phyloP scores from a whole-genome alignment of 2,113 vertebrate species.

The Motacilla alba region DNA sequence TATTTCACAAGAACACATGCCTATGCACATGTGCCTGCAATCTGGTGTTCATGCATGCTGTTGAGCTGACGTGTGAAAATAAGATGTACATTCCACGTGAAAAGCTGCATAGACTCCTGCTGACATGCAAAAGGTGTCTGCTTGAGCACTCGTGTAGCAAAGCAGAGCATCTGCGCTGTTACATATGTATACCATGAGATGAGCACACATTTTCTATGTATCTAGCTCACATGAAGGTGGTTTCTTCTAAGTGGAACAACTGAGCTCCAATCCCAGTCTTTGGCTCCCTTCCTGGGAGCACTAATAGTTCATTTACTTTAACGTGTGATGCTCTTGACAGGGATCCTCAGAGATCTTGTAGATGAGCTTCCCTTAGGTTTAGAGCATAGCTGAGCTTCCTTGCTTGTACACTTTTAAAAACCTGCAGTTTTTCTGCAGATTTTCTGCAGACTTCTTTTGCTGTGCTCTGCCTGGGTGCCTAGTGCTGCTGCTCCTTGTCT shows the following conservation, averaged over 20 bases:
- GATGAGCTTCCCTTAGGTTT: neutral
- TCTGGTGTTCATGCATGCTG: neutral
- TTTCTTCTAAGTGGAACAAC: neutral
- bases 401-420: neutral
- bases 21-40: conserved; percentile 40
- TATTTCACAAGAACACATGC: conserved; percentile 46
- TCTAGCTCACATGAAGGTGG: neutral
- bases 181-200: neutral
- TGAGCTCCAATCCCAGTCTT: neutral
- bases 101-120: neutral
- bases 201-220: neutral
- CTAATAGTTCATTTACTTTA: neutral
- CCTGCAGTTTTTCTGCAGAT: neutral
- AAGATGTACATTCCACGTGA: neutral
- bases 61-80: conserved; percentile 26
- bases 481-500: neutral
- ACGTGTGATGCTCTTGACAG: neutral
- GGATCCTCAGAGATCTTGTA: neutral
- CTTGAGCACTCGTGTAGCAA: neutral
- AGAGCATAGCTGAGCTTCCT: neutral
- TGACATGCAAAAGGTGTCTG: conserved; percentile 27
- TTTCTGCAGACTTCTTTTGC: neutral
- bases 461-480: neutral
- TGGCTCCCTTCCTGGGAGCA: neutral
- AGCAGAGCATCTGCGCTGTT: neutral